phyloP scores from a whole-genome alignment of 2,888 invertebrate genomes.

The Pristionchus mayeri region DNA sequence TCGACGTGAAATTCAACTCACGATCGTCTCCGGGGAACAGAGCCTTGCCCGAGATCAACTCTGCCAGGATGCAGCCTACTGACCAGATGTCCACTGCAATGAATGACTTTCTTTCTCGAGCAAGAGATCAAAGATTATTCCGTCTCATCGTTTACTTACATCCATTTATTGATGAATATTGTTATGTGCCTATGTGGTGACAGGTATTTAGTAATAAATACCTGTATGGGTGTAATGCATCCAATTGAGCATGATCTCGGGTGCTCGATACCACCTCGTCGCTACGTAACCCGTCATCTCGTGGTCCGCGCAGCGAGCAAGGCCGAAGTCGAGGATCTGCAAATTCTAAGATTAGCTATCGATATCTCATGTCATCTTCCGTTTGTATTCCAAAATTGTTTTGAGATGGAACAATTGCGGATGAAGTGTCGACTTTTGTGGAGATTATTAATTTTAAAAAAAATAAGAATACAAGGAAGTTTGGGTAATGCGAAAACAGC shows the following conservation, averaged over 20 bases:
- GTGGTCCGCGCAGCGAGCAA: constrained; percentile 82
- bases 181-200: no score
- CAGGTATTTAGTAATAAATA: no score
- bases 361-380: background rate
- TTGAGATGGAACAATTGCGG: no score
- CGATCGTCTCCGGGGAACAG: constrained; percentile 73
- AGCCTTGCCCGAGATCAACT: constrained; percentile 68
- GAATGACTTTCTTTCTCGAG: no score
- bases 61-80: constrained; percentile 74
- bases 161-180: no score
- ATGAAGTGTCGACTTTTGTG: no score
- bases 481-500: background rate
- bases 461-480: background rate
- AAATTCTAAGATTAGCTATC: background rate
- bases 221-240: constrained; percentile 98
- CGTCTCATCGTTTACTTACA: no score
- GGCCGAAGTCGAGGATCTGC: constrained; percentile 80
- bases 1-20: constrained; percentile 55
- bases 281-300: constrained; percentile 71
- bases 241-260: constrained; percentile 81
- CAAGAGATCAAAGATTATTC: no score
- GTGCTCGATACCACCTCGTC: constrained; percentile 70
- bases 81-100: constrained; percentile 73
- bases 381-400: background rate
- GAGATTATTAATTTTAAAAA: no score